Conservation (phyloP, 2,888 invertebrate genomes). For the Biston betularia region DNA sequence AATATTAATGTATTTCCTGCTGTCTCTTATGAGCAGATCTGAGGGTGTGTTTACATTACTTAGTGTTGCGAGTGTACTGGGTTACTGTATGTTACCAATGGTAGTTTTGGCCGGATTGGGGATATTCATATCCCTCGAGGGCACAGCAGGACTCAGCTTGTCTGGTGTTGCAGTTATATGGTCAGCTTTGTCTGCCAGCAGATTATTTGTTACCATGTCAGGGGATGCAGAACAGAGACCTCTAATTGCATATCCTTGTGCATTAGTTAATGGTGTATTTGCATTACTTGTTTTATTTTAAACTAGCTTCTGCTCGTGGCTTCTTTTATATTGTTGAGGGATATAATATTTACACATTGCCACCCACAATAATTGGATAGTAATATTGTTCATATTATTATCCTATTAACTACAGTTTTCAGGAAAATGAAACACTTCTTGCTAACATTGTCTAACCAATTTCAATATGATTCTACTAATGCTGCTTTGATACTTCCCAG, state of each 20-base stretch:
- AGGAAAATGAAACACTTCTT: no score
- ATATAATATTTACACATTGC: no score
- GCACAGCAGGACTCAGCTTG: constrained; percentile 88
- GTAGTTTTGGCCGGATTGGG: constrained; percentile 93
- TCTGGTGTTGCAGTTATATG: constrained; percentile 91
- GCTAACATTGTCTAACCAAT: no score
- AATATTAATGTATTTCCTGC: constrained; percentile 94
- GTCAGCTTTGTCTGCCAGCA: constrained; percentile 97
- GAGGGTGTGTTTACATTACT: constrained; percentile 90
- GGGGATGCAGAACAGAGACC: constrained; percentile 94
- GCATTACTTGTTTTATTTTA: constrained; percentile 96
- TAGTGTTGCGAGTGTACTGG: constrained; percentile 94
- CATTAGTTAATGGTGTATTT: constrained; percentile 96
- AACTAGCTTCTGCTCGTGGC: not conserved
- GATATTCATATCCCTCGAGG: constrained; percentile 92
- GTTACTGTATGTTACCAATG: constrained; percentile 97
- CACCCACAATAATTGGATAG: no score
- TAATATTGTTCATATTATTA: no score
- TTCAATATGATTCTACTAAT: no score
- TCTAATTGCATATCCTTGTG: constrained; percentile 96
- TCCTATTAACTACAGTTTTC: no score
- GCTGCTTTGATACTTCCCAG: no score
- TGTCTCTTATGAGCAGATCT: constrained; percentile 91
- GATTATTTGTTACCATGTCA: constrained; percentile 96
- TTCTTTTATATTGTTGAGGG: no score